phyloP scores from a whole-genome alignment of 2,888 invertebrate genomes.

The Dasysyrphus tricinctus region DNA sequence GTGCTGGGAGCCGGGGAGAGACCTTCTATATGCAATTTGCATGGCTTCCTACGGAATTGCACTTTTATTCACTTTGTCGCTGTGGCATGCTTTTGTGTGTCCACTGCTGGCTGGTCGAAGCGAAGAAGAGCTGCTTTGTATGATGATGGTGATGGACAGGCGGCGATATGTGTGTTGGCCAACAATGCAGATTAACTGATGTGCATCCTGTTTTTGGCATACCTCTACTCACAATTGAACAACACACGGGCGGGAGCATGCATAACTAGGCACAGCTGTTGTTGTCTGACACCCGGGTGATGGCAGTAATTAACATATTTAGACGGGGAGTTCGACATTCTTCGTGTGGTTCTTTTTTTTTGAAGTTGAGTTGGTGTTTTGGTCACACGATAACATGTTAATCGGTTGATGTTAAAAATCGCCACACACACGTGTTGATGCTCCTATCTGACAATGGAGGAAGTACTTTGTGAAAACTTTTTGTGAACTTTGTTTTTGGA shows the following conservation, averaged over 20 bases:
- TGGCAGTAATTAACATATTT: constrained; percentile 74
- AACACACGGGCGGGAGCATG: constrained; percentile 30
- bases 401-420: constrained; percentile 52
- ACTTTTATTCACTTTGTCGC: constrained; percentile 73
- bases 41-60: constrained; percentile 72
- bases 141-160: constrained; percentile 66
- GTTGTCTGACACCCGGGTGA: constrained; percentile 64
- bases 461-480: constrained; percentile 9
- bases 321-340: constrained; percentile 41
- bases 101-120: background rate
- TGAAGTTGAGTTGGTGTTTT: constrained; percentile 20
- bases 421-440: constrained; percentile 26
- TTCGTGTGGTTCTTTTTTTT: constrained; percentile 3
- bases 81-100: constrained; percentile 68
- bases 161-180: constrained; percentile 62
- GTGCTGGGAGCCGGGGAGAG: constrained; percentile 24
- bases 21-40: constrained; percentile 55
- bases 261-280: constrained; percentile 67
- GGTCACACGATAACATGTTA: constrained; percentile 48
- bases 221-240: constrained; percentile 11
- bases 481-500: background rate
- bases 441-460: background rate
- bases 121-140: constrained; percentile 35
- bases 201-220: constrained; percentile 73
- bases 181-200: constrained; percentile 70